Conservation (phyloP, 2,888 invertebrate species). For the Camptogramma bilineatum region DNA sequence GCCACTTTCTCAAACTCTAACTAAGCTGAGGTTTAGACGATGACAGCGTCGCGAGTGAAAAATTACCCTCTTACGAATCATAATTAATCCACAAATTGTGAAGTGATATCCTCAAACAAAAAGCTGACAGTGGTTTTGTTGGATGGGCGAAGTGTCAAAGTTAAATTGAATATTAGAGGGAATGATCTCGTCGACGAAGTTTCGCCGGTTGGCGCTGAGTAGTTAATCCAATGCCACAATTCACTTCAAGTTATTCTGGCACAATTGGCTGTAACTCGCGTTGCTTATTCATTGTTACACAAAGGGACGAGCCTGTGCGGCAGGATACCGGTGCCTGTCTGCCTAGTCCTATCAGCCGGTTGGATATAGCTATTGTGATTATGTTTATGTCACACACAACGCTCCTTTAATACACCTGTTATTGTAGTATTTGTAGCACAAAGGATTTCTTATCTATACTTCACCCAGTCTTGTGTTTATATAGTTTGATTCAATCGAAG, state of each 20-base stretch:
- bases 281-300: conserved; percentile 70
- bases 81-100: conserved; percentile 56
- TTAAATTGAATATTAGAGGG: conserved; percentile 85
- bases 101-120: conserved; percentile 69
- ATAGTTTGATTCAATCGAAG: neutral
- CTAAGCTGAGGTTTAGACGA: conserved; percentile 26
- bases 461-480: neutral
- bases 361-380: neutral
- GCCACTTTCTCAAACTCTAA: conserved; percentile 18
- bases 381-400: neutral
- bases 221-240: conserved; percentile 83
- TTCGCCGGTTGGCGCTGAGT: conserved; percentile 72
- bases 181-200: conserved; percentile 78
- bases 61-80: conserved; percentile 53
- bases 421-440: neutral
- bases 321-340: conserved; percentile 10
- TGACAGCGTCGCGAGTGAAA: conserved; percentile 49
- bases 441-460: neutral
- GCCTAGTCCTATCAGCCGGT: neutral
- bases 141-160: conserved; percentile 82
- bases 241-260: conserved; percentile 74
- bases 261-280: conserved; percentile 73
- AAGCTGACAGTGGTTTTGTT: conserved; percentile 76
- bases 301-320: conserved; percentile 13
- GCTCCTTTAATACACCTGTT: neutral